Evolutionary conservation across 1,140 invertebrate species (phyloP).

Genomic region (Agrypnia vestita): DNA sequence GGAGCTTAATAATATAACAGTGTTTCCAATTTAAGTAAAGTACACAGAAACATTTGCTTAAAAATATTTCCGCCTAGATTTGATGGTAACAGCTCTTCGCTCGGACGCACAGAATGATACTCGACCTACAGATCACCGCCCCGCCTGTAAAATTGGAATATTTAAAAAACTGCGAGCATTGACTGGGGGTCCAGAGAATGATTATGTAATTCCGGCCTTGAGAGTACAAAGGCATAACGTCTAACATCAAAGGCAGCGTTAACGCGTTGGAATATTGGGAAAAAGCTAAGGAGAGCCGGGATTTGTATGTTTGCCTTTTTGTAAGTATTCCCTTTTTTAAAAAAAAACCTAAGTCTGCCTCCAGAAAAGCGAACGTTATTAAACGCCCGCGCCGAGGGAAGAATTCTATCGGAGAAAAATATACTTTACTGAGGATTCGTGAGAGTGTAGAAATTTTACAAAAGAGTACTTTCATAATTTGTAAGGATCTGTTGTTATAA

Average conservation of each 20-base stretch:
- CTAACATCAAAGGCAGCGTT: conserved; percentile 37
- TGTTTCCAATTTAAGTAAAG: too few species aligned
- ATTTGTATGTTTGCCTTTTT: conserved; percentile 48
- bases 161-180: not conserved
- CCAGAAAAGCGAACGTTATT: conserved; percentile 28
- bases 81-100: not conserved
- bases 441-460: too few species aligned
- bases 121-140: not conserved
- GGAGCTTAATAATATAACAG: too few species aligned
- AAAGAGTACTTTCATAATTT: too few species aligned
- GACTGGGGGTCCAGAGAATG: not conserved
- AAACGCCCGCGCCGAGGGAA: conserved; percentile 14
- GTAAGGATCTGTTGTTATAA: too few species aligned
- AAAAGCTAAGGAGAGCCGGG: conserved; percentile 33
- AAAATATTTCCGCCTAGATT: too few species aligned
- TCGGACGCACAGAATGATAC: not conserved
- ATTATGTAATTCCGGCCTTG: not conserved
- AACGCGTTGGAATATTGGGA: conserved; percentile 42
- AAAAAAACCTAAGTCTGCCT: conserved; percentile 40
- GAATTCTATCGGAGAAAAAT: conserved; percentile 3
- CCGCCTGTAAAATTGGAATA: not conserved
- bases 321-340: conserved; percentile 41
- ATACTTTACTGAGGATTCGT: too few species aligned
- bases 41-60: too few species aligned
- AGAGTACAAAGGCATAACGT: conserved; percentile 15